Evolutionary conservation across 1,140 invertebrate genomes (phyloP).

Genomic region (Amphibalanus amphitrite): DNA sequence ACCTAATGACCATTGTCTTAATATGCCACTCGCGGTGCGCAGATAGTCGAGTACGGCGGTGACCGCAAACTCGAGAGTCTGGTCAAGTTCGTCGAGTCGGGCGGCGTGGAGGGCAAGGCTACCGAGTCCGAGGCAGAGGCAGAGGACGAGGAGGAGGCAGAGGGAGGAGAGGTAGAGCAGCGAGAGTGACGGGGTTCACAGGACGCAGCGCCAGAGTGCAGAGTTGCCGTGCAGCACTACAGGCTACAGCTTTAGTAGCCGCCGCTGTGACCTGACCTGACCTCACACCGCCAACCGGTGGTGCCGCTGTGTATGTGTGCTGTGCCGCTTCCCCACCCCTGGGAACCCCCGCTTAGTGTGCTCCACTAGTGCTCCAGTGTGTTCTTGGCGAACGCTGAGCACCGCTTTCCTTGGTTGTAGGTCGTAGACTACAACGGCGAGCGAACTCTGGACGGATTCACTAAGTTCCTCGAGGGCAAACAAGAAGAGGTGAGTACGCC

Average conservation of each 20-base stretch:
- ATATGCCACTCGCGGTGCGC: not conserved
- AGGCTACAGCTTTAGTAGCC: constrained; percentile 4
- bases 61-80: constrained; percentile 85
- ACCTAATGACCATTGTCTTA: too few relatives aligned
- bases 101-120: constrained; percentile 44
- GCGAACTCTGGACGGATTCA: constrained; percentile 79
- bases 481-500: constrained; percentile 9
- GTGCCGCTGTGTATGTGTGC: constrained; percentile 1
- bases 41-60: constrained; percentile 80
- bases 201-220: too few relatives aligned
- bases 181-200: too few relatives aligned
- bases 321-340: constrained; percentile 3
- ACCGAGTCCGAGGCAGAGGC: not conserved
- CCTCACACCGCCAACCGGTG: constrained; percentile 11
- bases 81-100: constrained; percentile 69
- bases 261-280: too few relatives aligned
- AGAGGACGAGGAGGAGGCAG: not conserved
- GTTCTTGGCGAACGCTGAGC: constrained; percentile 8
- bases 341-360: not conserved
- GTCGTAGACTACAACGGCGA: constrained; percentile 86
- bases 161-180: too few relatives aligned
- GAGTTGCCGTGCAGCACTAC: too few relatives aligned
- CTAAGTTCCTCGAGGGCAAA: constrained; percentile 68
- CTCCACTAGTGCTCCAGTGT: constrained; percentile 21
- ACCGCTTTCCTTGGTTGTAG: constrained; percentile 26